These are phyloP conservation scores for Drosophila quasianomalipes DNA, from an alignment of 2,888 invertebrate species.

Conservation along the genomic window DNA sequence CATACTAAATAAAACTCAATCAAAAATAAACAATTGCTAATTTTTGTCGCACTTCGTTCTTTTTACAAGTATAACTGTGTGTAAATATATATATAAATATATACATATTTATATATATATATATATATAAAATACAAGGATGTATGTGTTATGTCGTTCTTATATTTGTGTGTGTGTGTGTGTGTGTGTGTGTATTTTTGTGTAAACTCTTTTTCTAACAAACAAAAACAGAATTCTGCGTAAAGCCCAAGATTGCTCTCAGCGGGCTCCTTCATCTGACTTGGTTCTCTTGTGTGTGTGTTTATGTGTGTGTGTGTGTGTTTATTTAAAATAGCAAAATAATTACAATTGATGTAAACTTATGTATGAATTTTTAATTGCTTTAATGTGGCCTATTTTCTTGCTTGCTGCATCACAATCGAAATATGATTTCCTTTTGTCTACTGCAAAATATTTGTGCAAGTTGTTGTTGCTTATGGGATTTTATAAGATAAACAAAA, in stretches of 20 bases:
- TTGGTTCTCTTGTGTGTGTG: conserved; percentile 6
- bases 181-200: conserved; percentile 9
- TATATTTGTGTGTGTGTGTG: conserved; percentile 4
- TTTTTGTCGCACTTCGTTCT: conserved; percentile 27
- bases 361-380: conserved; percentile 33
- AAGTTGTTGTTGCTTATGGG: conserved; percentile 6
- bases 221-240: conserved; percentile 8
- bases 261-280: not conserved
- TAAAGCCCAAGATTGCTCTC: conserved; percentile 1
- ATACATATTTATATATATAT: not conserved
- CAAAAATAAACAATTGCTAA: conserved; percentile 53
- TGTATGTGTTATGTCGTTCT: conserved; percentile 8
- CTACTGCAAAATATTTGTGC: conserved; percentile 40
- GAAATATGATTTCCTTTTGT: not conserved
- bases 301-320: conserved; percentile 18
- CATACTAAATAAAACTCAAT: conserved; percentile 54
- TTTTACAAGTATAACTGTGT: conserved; percentile 37
- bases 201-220: conserved; percentile 5
- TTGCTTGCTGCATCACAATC: conserved; percentile 44
- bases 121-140: conserved; percentile 18
- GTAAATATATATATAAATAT: conserved; percentile 26
- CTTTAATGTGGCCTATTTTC: conserved; percentile 31
- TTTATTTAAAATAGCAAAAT: conserved; percentile 39
- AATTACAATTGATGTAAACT: conserved; percentile 45
- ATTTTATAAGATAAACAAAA: not conserved